A percentile compares a stretch with the other conserved stretches of the same genome.
phyloP scores from a whole-genome alignment of 2,113 vertebrate species.

The Anas platyrhynchos region DNA sequence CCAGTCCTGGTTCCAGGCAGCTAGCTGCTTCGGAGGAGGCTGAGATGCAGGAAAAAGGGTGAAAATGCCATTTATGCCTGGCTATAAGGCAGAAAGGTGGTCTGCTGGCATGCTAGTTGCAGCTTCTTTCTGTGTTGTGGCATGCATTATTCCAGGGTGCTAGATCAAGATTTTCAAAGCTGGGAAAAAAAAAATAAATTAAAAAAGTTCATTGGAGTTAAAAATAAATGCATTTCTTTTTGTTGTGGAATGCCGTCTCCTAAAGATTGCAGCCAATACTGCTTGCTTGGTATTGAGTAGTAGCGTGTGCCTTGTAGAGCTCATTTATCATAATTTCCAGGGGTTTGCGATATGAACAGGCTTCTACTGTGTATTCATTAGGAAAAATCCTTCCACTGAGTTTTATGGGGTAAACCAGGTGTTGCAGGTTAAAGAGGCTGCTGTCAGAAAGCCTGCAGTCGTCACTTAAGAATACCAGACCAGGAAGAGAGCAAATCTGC shows the following conservation, averaged over 20 bases:
- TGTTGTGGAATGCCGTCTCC: slow-evolving; percentile 7
- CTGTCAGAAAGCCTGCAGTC: neutral
- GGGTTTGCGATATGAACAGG: neutral
- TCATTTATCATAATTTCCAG: slow-evolving; percentile 42
- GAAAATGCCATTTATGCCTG: slow-evolving; percentile 60
- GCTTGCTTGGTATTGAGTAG: slow-evolving; percentile 34
- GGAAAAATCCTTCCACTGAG: slow-evolving; percentile 24
- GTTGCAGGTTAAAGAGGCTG: slow-evolving; percentile 1
- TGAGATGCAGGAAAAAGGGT: neutral
- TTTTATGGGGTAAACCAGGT: slow-evolving; percentile 13
- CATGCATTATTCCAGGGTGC: neutral
- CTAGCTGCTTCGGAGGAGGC: slow-evolving; percentile 53
- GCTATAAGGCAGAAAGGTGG: slow-evolving; percentile 44
- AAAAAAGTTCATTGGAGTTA: neutral
- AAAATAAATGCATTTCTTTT: slow-evolving; percentile 37
- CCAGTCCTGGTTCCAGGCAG: slow-evolving; percentile 46
- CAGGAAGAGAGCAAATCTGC: neutral
- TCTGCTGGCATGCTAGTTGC: slow-evolving; percentile 29
- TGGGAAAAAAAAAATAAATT: neutral
- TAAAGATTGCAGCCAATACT: neutral
- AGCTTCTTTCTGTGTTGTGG: neutral
- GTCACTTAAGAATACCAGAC: neutral
- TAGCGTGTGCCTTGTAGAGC: slow-evolving; percentile 2
- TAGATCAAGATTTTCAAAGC: slow-evolving; percentile 31
- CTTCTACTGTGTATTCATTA: slow-evolving; percentile 48